Evolutionary conservation across 2,888 invertebrate genomes (phyloP).

Genomic region (Rhaphigaster nebulosa): DNA sequence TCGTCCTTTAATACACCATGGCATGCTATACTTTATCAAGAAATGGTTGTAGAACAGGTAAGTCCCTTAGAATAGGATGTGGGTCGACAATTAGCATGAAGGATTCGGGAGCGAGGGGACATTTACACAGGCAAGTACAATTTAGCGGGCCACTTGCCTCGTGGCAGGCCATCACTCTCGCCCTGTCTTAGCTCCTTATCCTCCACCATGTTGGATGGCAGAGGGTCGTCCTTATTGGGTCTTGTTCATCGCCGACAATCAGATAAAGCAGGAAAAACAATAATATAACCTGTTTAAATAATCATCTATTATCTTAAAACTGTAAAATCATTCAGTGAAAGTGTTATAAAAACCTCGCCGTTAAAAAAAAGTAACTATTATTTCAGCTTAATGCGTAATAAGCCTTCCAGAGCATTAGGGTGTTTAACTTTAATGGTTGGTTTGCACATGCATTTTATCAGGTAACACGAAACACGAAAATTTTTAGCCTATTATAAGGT

Average conservation of each 20-base stretch:
- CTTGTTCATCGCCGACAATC: not conserved
- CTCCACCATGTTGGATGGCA: not conserved
- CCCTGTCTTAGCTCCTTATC: not conserved
- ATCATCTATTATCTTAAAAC: too few species aligned
- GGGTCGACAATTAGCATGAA: conserved; percentile 21
- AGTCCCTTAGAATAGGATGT: not conserved
- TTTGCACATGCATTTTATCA: too few species aligned
- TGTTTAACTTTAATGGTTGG: too few species aligned
- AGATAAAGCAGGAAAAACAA: not conserved
- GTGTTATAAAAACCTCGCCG: too few species aligned
- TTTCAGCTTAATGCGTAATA: too few species aligned
- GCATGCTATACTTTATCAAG: too few species aligned
- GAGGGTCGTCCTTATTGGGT: not conserved
- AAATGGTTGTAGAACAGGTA: not conserved
- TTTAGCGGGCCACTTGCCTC: conserved; percentile 25
- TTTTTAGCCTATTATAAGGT: too few species aligned
- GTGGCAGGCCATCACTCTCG: conserved; percentile 16
- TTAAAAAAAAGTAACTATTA: too few species aligned
- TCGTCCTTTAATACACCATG: too few species aligned
- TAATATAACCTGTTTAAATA: not conserved
- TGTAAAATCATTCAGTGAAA: too few species aligned
- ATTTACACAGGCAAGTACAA: conserved; percentile 30
- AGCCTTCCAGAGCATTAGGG: too few species aligned
- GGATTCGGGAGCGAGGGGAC: not conserved
- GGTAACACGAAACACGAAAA: too few species aligned